A percentile compares a stretch with the other conserved stretches of the same genome.
phyloP scores from a whole-genome alignment of 1,140 invertebrate genomes.

The Micrasema minimum region DNA sequence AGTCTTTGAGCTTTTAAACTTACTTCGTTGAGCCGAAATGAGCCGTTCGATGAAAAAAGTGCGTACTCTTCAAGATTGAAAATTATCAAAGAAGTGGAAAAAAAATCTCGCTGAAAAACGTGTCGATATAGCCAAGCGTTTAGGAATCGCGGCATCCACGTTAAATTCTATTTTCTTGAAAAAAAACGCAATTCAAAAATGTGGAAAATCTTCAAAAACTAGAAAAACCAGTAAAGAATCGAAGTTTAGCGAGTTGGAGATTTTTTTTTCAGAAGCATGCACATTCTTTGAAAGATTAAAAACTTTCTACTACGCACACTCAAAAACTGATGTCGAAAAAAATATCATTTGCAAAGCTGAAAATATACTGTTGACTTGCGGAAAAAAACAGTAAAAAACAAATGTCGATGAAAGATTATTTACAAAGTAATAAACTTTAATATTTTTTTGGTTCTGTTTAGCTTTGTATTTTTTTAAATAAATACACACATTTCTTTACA shows the following conservation, averaged over 20 bases:
- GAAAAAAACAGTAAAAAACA: too few species aligned
- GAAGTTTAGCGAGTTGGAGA: slow-evolving; percentile 42
- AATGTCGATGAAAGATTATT: too few species aligned
- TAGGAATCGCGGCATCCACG: slow-evolving; percentile 41
- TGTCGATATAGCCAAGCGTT: slow-evolving; percentile 40
- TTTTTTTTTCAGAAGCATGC: slow-evolving; percentile 40
- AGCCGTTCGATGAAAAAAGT: slow-evolving; percentile 34
- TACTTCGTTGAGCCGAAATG: too few species aligned
- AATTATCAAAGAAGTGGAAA: slow-evolving; percentile 41
- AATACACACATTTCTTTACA: too few species aligned
- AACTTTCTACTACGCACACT: too few species aligned
- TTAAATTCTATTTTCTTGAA: slow-evolving; percentile 36
- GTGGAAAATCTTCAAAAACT: slow-evolving; percentile 41
- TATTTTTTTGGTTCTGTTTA: too few species aligned
- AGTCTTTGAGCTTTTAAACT: slow-evolving; percentile 8
- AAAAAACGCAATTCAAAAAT: slow-evolving; percentile 41
- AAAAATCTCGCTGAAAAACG: slow-evolving; percentile 43
- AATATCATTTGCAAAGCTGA: too few species aligned
- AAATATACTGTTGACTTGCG: too few species aligned
- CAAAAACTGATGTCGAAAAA: too few species aligned
- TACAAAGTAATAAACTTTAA: too few species aligned
- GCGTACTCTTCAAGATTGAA: slow-evolving; percentile 36
- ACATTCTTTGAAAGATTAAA: too few species aligned
- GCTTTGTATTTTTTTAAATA: too few species aligned
- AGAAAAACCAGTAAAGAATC: slow-evolving; percentile 40